Conservation (phyloP, 2,888 invertebrate species). For the Phymatocera aterrima region DNA sequence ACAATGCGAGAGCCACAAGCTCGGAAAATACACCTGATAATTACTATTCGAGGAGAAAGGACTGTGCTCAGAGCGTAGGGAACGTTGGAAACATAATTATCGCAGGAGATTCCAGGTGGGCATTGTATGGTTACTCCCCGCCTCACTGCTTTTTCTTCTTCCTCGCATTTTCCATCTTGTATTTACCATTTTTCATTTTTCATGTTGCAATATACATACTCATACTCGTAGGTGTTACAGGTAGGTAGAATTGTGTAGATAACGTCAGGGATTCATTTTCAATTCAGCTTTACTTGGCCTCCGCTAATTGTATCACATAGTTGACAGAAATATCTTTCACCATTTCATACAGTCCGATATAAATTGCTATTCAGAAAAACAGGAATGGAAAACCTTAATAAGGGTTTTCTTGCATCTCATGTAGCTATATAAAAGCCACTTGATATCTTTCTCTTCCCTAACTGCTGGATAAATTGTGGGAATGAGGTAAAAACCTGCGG, state of each 20-base stretch:
- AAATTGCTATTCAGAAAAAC: background rate
- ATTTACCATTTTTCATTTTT: background rate
- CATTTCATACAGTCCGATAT: background rate
- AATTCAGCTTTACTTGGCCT: constrained; percentile 18
- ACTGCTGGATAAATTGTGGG: too few relatives aligned
- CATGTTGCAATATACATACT: too few relatives aligned
- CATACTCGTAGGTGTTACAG: too few relatives aligned
- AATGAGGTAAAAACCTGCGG: too few relatives aligned
- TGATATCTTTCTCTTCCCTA: too few relatives aligned
- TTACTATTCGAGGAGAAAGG: constrained; percentile 39
- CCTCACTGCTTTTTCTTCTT: background rate
- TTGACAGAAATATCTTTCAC: background rate
- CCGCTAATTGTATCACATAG: constrained; percentile 11
- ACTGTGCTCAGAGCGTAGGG: background rate
- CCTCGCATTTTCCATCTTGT: background rate
- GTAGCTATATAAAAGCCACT: too few relatives aligned
- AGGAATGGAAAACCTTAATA: background rate
- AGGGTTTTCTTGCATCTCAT: background rate
- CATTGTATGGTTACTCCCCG: constrained; percentile 11
- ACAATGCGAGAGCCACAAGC: constrained; percentile 33
- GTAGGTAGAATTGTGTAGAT: too few relatives aligned
- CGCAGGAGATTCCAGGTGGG: constrained; percentile 14
- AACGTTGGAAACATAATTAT: constrained; percentile 34
- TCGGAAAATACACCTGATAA: constrained; percentile 41
- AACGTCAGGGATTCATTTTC: constrained; percentile 19